phyloP scores from a whole-genome alignment of 2,113 vertebrate species.

The Butorides virescens region DNA sequence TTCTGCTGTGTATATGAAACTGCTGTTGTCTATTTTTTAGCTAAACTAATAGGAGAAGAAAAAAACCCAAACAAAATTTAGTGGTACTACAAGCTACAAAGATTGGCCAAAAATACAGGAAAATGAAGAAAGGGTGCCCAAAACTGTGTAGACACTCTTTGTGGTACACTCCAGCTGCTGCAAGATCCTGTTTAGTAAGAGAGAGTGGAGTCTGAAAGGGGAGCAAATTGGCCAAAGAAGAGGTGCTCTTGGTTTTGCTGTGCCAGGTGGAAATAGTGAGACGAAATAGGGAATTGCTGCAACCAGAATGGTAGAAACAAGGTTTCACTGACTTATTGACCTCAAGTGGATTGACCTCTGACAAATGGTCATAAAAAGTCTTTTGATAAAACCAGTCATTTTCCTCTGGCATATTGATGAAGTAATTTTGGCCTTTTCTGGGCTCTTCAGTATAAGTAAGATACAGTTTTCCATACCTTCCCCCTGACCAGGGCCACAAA shows the following conservation, averaged over 20 bases:
- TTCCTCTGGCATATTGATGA: neutral
- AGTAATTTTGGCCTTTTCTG: neutral
- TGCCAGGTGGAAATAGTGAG: neutral
- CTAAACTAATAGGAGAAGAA: neutral
- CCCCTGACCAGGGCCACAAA: neutral
- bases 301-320: neutral
- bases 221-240: neutral
- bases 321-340: neutral
- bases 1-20: neutral
- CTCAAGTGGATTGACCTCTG: neutral
- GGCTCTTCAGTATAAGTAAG: neutral
- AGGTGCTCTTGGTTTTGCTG: neutral
- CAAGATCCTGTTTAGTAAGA: conserved; percentile 58
- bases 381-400: neutral
- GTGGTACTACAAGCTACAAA: neutral
- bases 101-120: conserved; percentile 34
- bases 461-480: neutral
- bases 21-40: neutral
- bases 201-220: neutral
- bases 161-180: neutral
- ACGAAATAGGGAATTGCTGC: neutral
- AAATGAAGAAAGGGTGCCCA: conserved; percentile 22
- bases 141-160: neutral
- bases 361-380: neutral
- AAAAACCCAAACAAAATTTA: neutral